These are phyloP conservation scores for Centrocercus urophasianus DNA, from an alignment of 2,113 vertebrate species.

Conservation along the genomic window DNA sequence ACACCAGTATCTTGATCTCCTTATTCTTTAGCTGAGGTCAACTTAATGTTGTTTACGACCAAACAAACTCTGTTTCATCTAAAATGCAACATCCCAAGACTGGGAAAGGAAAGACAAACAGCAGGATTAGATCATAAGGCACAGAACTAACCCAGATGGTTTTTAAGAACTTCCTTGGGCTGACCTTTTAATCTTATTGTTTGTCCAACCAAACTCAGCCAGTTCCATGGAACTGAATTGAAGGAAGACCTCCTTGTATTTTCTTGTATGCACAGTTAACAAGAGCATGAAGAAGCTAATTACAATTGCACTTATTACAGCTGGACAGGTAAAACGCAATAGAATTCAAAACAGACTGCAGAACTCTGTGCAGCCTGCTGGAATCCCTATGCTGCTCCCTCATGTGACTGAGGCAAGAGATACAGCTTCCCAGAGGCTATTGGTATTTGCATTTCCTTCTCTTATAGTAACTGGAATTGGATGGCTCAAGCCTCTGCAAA, in stretches of 20 bases:
- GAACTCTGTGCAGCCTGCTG: not conserved
- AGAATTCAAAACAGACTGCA: not conserved
- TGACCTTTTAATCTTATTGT: not conserved
- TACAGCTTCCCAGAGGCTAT: not conserved
- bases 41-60: not conserved
- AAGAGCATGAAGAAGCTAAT: not conserved
- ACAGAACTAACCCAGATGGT: not conserved
- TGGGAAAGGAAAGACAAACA: not conserved
- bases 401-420: fast-evolving
- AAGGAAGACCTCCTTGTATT: not conserved
- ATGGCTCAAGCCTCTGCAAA: not conserved
- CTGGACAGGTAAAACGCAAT: not conserved
- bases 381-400: not conserved
- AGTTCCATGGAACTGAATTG: not conserved
- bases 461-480: not conserved
- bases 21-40: not conserved
- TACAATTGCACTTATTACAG: not conserved
- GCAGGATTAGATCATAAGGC: not conserved
- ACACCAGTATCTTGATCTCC: fast-evolving
- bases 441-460: not conserved
- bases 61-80: not conserved
- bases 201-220: not conserved
- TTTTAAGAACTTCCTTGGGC: not conserved
- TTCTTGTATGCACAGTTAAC: not conserved
- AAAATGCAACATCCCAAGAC: not conserved